Percentiles rank a stretch among this genome's conserved stretches.
phyloP scores from a whole-genome alignment of 2,888 invertebrate genomes.

The Tipula helvola region DNA sequence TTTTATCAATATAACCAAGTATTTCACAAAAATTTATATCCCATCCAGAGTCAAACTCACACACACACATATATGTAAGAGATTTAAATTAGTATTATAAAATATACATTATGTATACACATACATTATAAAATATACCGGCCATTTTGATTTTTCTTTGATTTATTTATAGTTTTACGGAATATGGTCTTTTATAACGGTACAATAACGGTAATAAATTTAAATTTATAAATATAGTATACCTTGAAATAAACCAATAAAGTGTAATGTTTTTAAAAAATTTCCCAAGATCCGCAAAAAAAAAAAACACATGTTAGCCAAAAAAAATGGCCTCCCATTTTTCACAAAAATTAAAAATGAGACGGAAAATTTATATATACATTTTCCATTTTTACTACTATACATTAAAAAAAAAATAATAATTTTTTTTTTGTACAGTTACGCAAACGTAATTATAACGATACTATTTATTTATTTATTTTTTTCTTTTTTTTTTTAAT shows the following conservation, averaged over 20 bases:
- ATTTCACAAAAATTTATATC: not conserved
- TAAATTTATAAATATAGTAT: not conserved
- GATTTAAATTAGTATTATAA: not conserved
- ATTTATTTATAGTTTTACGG: not conserved
- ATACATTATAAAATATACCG: not conserved
- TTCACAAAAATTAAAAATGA: not conserved
- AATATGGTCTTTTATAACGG: not conserved
- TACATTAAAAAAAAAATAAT: not conserved
- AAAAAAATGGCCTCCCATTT: not conserved
- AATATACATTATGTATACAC: not conserved
- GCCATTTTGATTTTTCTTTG: not conserved
- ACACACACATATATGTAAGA: not conserved
- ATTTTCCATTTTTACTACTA: not conserved
- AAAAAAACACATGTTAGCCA: not conserved
- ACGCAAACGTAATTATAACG: not conserved
- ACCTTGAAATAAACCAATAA: not conserved
- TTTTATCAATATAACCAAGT: not conserved
- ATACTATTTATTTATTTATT: not conserved
- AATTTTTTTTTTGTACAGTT: not conserved
- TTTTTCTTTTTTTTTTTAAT: not conserved
- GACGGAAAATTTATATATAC: not conserved
- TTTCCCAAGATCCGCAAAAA: not conserved
- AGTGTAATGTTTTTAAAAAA: not conserved
- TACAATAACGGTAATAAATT: not conserved
- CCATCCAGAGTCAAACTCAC: not conserved